A percentile compares a stretch with the other conserved stretches of the same genome.
Conservation (phyloP, 2,113 vertebrate species). For the Macquaria australasica region DNA sequence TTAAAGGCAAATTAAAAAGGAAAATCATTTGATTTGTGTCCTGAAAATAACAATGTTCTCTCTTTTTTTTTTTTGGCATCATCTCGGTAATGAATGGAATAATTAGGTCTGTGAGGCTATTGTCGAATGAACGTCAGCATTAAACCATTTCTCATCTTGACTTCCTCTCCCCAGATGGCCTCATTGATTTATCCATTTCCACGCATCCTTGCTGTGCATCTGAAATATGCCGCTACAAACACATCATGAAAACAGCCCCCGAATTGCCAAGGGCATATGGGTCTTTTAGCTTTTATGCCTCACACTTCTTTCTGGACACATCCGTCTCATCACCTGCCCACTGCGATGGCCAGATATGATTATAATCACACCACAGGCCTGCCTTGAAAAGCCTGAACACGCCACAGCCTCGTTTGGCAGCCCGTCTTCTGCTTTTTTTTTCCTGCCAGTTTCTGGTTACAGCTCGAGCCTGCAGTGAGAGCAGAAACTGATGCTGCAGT, state of each 20-base stretch:
- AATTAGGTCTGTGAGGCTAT: constrained; percentile 75
- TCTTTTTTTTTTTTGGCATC: constrained; percentile 31
- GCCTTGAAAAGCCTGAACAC: not conserved
- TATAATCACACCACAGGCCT: constrained; percentile 50
- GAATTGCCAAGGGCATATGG: constrained; percentile 44
- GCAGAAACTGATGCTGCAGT: constrained; percentile 59
- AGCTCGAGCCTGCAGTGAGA: constrained; percentile 39
- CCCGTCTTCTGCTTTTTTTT: not conserved
- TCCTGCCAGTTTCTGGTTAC: constrained; percentile 41
- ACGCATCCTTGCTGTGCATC: constrained; percentile 67
- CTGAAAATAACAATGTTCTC: constrained; percentile 48
- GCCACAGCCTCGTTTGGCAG: constrained; percentile 30
- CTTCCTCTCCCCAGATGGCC: constrained; percentile 78
- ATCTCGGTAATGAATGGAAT: constrained; percentile 68
- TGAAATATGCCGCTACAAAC: constrained; percentile 71
- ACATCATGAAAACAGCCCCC: constrained; percentile 49
- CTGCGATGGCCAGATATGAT: constrained; percentile 51
- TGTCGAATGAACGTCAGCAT: constrained; percentile 67
- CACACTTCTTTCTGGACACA: constrained; percentile 24
- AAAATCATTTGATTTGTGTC: constrained; percentile 52
- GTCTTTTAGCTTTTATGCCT: constrained; percentile 23
- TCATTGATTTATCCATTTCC: constrained; percentile 78
- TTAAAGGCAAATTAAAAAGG: constrained; percentile 40
- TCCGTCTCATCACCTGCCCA: constrained; percentile 64
- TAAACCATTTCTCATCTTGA: constrained; percentile 71